A percentile compares a stretch with the other conserved stretches of the same genome.
Conservation (phyloP, 2,888 invertebrate genomes). For the Ochlodes sylvanus region DNA sequence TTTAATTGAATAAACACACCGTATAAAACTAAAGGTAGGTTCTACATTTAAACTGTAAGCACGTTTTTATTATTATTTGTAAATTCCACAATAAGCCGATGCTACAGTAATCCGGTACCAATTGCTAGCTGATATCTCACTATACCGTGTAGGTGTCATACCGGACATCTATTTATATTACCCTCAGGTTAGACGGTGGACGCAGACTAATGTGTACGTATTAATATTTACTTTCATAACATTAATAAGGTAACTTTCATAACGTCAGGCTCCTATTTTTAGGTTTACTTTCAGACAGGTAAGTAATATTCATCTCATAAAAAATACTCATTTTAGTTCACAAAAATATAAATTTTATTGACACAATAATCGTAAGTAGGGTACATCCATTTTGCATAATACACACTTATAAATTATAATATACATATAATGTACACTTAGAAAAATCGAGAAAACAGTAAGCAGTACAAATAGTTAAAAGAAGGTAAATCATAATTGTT, state of each 20-base stretch:
- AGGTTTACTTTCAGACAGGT: neutral
- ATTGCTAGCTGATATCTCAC: constrained; percentile 25
- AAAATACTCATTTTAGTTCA: neutral
- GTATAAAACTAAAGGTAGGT: too few species aligned
- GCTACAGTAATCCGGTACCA: constrained; percentile 35
- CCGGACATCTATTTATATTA: constrained; percentile 52
- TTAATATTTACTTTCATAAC: constrained; percentile 36
- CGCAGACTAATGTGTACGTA: constrained; percentile 29
- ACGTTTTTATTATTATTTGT: neutral
- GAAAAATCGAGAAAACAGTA: neutral
- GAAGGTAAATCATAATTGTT: too few species aligned
- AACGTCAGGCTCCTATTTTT: constrained; percentile 14
- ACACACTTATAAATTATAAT: neutral
- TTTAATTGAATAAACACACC: too few species aligned
- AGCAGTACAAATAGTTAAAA: too few species aligned
- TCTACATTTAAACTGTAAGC: neutral
- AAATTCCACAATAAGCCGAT: constrained; percentile 32
- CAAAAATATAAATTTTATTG: neutral
- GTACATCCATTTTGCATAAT: neutral
- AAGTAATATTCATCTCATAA: neutral
- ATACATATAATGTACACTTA: neutral
- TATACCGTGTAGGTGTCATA: constrained; percentile 56
- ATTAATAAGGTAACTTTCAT: constrained; percentile 36
- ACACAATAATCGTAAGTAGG: neutral
- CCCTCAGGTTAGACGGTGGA: constrained; percentile 20